phyloP scores from a whole-genome alignment of 2,113 vertebrate species.

The Charina bottae region DNA sequence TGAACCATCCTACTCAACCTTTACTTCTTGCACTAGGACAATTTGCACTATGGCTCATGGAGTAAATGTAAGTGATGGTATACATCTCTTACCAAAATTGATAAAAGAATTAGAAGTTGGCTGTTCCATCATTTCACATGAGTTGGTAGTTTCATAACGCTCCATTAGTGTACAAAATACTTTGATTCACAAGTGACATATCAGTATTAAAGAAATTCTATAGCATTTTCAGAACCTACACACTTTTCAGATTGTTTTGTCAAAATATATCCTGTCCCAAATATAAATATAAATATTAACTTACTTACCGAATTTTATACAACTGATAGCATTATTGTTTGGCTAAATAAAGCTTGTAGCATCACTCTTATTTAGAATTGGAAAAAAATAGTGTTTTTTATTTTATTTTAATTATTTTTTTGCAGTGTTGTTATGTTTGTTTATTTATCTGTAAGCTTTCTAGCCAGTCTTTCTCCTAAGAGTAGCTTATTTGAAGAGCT shows the following conservation, averaged over 20 bases:
- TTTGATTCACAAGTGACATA: conserved; percentile 64
- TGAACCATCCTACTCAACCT: no score
- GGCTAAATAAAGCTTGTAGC: conserved; percentile 21
- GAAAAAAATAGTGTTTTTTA: conserved; percentile 31
- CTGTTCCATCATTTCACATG: not conserved
- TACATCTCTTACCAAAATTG: no score
- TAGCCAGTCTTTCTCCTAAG: not conserved
- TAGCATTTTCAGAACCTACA: conserved; percentile 60
- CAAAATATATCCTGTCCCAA: conserved; percentile 65
- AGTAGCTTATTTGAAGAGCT: not conserved
- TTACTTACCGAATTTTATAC: conserved; percentile 47
- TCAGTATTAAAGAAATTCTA: conserved; percentile 67
- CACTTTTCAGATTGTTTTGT: conserved; percentile 59
- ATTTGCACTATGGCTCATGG: no score
- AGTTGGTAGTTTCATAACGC: conserved; percentile 63
- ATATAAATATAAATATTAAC: no score
- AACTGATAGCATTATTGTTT: conserved; percentile 42
- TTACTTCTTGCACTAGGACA: no score
- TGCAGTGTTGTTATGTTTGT: conserved; percentile 35
- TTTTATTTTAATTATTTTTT: conserved; percentile 40
- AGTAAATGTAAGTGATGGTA: no score
- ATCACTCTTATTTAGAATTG: conserved; percentile 34
- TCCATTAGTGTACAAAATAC: conserved; percentile 64
- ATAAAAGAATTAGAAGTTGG: no score
- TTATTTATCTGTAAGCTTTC: not conserved